These are phyloP conservation scores for Morinoia aosen DNA, from an alignment of 2,888 invertebrate genomes.

Conservation along the genomic window DNA sequence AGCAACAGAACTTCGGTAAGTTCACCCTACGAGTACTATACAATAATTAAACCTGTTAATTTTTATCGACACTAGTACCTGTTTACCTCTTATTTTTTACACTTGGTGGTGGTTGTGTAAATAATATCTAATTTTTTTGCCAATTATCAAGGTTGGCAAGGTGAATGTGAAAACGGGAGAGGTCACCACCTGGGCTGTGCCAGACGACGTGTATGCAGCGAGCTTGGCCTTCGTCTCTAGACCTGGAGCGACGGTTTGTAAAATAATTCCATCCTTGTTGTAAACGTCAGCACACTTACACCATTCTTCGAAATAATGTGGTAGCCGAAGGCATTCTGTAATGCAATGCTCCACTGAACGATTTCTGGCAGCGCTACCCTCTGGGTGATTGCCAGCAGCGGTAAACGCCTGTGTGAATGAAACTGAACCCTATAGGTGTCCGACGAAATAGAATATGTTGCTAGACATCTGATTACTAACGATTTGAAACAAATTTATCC, in stretches of 20 bases:
- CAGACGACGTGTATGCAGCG: slow-evolving; percentile 70
- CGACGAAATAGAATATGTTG: no score
- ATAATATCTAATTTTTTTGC: no score
- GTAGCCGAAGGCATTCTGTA: not conserved
- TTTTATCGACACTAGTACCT: not conserved
- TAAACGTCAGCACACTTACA: not conserved
- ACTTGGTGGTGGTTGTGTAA: not conserved
- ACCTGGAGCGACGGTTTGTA: slow-evolving; percentile 70
- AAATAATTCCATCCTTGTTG: not conserved
- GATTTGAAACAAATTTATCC: no score
- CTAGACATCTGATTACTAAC: no score
- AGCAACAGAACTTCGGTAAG: slow-evolving; percentile 59
- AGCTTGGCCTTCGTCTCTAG: slow-evolving; percentile 73
- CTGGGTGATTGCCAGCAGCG: no score
- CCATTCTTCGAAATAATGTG: not conserved
- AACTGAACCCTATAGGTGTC: no score
- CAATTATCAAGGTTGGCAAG: slow-evolving; percentile 71
- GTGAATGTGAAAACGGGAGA: slow-evolving; percentile 71
- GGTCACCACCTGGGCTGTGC: slow-evolving; percentile 70
- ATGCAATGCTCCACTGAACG: no score
- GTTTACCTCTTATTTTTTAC: not conserved
- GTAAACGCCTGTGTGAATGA: no score
- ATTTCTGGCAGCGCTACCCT: no score
- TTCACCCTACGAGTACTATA: not conserved
- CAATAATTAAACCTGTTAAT: not conserved